Base-by-base conservation (phyloP, 2,797 vertebrate species). In the Sebastes diaconus region DNA sequence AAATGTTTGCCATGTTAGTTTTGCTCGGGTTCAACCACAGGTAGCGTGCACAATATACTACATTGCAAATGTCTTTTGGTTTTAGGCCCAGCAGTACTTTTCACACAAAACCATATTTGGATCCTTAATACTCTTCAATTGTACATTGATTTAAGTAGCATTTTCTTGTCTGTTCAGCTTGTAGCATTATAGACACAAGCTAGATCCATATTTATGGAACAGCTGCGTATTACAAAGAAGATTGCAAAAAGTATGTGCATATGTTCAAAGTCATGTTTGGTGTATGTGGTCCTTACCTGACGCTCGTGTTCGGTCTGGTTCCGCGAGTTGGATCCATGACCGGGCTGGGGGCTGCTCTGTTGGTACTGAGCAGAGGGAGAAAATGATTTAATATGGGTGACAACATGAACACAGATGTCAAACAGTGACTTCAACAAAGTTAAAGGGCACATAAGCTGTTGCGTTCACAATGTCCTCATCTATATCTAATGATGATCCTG, bases 321-420 rank as follows among this genome's bases (percentile, higher is more conserved):
- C 98, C 93, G 97, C 97, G 83, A 99, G 95, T 92, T 97, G 96
- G 93, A 99, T 98, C 98, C 98, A 99, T 88, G 98, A 99, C 89
- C 98, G 97, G 90, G 98, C 96, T 85, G 98, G 98, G 64, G 98
- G 98, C 80, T 98, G 98, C 85, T 99, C 98, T 93, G 97, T 96
- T 84, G 98, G 96, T 95, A 98, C 98, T 98, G 86, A 84, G 55
- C 6, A 90, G 6, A 89, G 66, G 54, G 24, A 3, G 71, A 94
- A 70, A 95, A 66, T 2, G 3, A 5, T 22, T 75, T 1, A 75
- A 32, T 52, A 30, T 50, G 11, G 16, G 52, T 16, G 13, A 30
- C 9, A 25, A 74, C 29, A 64, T 66, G 10, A 68, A 42, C 10
- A 55, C 8, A 57, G 1, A 39, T 18, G 20, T 55, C 8, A 58